Evolutionary conservation across 1,140 invertebrate genomes (phyloP), one percentile per base, ranked within the genome.

Genomic region (Aphidius ervi): DNA sequence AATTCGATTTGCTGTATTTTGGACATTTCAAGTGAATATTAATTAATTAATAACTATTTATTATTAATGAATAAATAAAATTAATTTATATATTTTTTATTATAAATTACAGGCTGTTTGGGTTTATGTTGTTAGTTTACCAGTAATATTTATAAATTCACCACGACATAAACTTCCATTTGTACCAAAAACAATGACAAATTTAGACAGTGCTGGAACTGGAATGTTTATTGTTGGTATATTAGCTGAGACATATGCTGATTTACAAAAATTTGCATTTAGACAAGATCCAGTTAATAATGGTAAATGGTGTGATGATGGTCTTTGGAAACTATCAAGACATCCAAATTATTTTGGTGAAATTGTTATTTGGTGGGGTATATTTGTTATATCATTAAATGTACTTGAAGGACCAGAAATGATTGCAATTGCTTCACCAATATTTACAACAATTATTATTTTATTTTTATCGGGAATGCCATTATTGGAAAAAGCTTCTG

Each of bases 271-370:
- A 74, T 94, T 94, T 71, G 86, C 87, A 0, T 97, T 95, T 73
- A 86, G 90, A 59, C 88, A 92, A 70, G 89, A 96, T 74, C 89
- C 92, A 3, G 82, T 83, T 0, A 97, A 97, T 71, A 84, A 91
- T 80, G 93, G 92, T 39, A 92, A 90, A 76, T 92, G 92, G 88
- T 95, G 93, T 71, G 91, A 93, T 72, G 89, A 89, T 70, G 93
- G 90, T 10, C 78, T 97, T 10, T 97, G 95, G 95, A 86, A 88
- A 48, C 71, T 94, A 10, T 95, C 93, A 0, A 84, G 94, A 59
- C 94, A 97, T 80, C 95, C 95, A 0, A 97, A 97, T 75, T 97
- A 97, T 72, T 95, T 97, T 77, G 95, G 95, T 1, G 95, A 97
- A 80, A 93, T 97, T 40, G 82, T 93, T 0, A 82, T 97, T 2